phyloP scores from a whole-genome alignment of 2,113 vertebrate species.

The Tichodroma muraria region DNA sequence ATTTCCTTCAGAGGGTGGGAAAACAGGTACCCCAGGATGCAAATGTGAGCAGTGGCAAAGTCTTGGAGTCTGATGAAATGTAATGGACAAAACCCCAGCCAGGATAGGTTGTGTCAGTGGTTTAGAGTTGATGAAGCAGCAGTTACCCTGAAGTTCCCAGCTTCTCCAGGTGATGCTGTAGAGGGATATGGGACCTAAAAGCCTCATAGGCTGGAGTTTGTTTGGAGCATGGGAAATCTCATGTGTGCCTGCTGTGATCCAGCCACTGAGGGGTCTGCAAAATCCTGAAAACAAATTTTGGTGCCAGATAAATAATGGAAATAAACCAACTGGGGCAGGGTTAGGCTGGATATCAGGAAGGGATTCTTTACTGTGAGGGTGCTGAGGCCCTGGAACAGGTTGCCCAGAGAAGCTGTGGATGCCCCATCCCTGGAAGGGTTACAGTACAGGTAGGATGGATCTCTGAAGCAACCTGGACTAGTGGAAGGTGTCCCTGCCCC shows the following conservation, averaged over 20 bases:
- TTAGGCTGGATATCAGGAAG: neutral
- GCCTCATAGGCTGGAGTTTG: neutral
- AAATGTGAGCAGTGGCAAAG: neutral
- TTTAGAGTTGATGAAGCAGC: neutral
- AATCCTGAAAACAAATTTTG: neutral
- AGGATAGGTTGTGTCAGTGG: neutral
- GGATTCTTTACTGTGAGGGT: neutral
- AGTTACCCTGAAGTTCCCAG: neutral
- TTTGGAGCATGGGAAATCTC: accelerated
- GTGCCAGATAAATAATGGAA: neutral
- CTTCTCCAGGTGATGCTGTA: neutral
- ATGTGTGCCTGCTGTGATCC: neutral
- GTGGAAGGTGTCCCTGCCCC: neutral
- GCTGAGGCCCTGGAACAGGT: neutral
- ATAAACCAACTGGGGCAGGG: neutral
- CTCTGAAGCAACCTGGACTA: neutral
- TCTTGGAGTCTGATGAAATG: neutral
- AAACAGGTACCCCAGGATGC: neutral
- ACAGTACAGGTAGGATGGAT: neutral
- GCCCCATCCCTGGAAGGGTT: neutral
- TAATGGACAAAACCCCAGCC: neutral
- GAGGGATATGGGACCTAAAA: neutral
- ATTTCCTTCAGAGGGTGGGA: neutral
- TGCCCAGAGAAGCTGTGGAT: neutral
- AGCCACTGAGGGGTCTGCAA: neutral